These are phyloP conservation scores for Choristoneura rosaceana DNA, from an alignment of 2,888 invertebrate genomes.

Conservation along the genomic window DNA sequence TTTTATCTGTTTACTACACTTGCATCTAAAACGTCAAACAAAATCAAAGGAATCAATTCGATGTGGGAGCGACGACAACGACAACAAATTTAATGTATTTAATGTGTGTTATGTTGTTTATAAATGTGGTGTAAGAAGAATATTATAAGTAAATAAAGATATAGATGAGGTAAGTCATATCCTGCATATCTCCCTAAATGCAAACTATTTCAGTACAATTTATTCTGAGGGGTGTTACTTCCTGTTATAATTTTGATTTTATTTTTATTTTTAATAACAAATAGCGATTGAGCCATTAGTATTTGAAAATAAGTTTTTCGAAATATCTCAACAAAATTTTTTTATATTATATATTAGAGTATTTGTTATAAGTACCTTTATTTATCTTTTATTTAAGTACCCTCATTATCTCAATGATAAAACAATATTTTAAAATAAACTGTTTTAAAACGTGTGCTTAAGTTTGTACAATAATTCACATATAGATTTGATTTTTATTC, in stretches of 20 bases:
- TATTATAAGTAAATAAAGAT: neutral
- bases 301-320: neutral
- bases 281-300: too few relatives aligned
- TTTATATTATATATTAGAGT: too few relatives aligned
- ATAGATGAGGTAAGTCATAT: constrained; percentile 10
- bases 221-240: constrained; percentile 13
- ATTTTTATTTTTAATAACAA: too few relatives aligned
- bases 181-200: neutral
- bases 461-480: too few relatives aligned
- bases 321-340: neutral
- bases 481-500: too few relatives aligned
- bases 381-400: too few relatives aligned
- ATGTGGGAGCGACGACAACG: neutral
- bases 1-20: constrained; percentile 22
- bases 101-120: constrained; percentile 4
- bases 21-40: constrained; percentile 25
- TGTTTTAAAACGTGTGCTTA: too few relatives aligned
- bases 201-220: constrained; percentile 1
- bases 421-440: too few relatives aligned
- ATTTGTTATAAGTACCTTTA: too few relatives aligned
- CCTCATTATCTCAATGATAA: too few relatives aligned
- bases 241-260: neutral
- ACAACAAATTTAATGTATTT: too few relatives aligned
- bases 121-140: constrained; percentile 3
- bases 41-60: constrained; percentile 17